Evolutionary conservation across 2,888 invertebrate genomes (phyloP).

Genomic region (Mamestra brassicae): DNA sequence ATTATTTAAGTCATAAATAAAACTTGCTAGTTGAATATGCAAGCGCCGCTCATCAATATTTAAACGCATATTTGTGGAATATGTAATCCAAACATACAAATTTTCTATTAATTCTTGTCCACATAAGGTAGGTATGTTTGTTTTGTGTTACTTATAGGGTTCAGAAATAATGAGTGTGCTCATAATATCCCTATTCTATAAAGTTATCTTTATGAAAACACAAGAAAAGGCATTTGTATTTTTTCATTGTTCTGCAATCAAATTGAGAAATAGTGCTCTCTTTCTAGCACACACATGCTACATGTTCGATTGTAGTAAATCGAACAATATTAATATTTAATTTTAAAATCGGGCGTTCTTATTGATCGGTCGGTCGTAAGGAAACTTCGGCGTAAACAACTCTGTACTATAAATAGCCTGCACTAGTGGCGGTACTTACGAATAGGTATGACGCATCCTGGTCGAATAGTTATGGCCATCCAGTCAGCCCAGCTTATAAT

Average conservation of each 20-base stretch:
- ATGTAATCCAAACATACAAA: not conserved
- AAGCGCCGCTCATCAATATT: constrained; percentile 36
- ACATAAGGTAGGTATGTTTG: not conserved
- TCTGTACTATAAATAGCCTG: not conserved
- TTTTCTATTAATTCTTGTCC: not conserved
- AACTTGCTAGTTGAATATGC: constrained; percentile 24
- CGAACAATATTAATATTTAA: not conserved
- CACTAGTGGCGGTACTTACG: not conserved
- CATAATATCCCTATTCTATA: too few species aligned
- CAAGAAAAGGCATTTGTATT: not conserved
- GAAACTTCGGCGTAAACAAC: not conserved
- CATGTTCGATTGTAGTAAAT: not conserved
- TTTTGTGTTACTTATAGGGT: not conserved
- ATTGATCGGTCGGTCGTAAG: not conserved
- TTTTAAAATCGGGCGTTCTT: not conserved
- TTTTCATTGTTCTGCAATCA: not conserved
- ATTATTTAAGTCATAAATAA: constrained; percentile 19
- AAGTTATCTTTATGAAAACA: too few species aligned
- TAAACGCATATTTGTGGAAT: constrained; percentile 15
- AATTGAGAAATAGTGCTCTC: not conserved
- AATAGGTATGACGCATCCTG: too few species aligned
- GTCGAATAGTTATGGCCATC: too few species aligned
- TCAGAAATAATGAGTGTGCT: not conserved
- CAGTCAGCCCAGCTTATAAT: not conserved
- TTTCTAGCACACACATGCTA: not conserved